These are phyloP conservation scores for Onychostruthus taczanowskii DNA, from an alignment of 2,113 vertebrate species.

Conservation along the genomic window DNA sequence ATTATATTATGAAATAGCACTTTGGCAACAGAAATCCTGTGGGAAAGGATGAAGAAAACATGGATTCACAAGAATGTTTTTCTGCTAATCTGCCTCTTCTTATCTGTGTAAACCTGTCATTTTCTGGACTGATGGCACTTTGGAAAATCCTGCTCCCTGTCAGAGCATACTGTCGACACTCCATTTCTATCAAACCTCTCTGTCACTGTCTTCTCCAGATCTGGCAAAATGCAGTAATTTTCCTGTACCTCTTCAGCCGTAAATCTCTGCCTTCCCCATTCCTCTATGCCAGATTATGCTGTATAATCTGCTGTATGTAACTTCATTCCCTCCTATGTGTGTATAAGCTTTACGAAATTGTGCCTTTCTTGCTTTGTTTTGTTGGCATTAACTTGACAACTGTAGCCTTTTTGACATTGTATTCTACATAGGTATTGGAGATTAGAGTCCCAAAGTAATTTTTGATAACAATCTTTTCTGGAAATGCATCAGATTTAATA, in stretches of 20 bases:
- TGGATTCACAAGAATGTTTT: neutral
- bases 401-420: neutral
- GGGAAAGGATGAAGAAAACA: neutral
- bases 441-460: neutral
- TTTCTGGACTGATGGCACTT: neutral
- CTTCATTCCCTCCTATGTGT: neutral
- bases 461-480: neutral
- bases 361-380: neutral
- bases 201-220: neutral
- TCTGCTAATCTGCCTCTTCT: neutral
- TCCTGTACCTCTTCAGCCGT: neutral
- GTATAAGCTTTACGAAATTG: neutral
- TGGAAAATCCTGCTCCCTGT: neutral
- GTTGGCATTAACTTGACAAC: neutral
- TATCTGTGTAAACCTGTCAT: neutral
- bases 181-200: neutral
- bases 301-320: neutral
- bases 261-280: neutral
- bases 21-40: neutral
- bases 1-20: neutral
- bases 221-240: neutral
- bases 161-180: neutral
- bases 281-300: neutral
- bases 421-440: neutral
- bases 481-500: neutral